phyloP scores from a whole-genome alignment of 2,797 vertebrate species.

The Hafferia zeledoni region DNA sequence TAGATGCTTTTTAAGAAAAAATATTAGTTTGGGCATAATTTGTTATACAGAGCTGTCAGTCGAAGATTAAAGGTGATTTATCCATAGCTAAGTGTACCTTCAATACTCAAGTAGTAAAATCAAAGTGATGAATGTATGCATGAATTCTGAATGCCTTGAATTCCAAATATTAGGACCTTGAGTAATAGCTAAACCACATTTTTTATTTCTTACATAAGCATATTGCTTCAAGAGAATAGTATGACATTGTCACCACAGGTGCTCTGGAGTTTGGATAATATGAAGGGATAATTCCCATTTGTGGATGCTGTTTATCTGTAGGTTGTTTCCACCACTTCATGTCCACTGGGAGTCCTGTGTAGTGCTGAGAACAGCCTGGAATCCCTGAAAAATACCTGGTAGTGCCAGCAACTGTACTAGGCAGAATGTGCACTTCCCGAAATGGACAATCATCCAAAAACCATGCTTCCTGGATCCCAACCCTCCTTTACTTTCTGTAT shows the following conservation, averaged over 20 bases:
- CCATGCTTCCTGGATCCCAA: neutral
- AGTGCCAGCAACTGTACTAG: neutral
- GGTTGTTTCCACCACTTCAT: neutral
- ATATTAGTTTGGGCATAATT: neutral
- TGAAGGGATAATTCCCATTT: neutral
- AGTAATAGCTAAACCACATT: neutral
- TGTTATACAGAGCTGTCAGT: neutral
- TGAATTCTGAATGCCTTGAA: neutral
- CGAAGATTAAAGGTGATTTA: neutral
- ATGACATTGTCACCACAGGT: neutral
- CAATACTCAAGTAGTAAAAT: neutral
- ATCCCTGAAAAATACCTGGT: neutral
- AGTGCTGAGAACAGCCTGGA: neutral
- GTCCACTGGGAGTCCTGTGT: neutral
- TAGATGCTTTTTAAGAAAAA: neutral
- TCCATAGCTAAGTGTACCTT: neutral
- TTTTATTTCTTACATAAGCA: neutral
- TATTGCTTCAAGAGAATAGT: neutral
- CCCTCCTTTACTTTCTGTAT: neutral
- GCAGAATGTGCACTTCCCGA: neutral
- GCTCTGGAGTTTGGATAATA: neutral
- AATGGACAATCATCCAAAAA: neutral
- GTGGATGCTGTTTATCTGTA: neutral
- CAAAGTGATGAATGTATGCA: neutral
- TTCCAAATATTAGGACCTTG: neutral